Conservation (phyloP, 1,140 invertebrate genomes). For the Babylonia areolata region DNA sequence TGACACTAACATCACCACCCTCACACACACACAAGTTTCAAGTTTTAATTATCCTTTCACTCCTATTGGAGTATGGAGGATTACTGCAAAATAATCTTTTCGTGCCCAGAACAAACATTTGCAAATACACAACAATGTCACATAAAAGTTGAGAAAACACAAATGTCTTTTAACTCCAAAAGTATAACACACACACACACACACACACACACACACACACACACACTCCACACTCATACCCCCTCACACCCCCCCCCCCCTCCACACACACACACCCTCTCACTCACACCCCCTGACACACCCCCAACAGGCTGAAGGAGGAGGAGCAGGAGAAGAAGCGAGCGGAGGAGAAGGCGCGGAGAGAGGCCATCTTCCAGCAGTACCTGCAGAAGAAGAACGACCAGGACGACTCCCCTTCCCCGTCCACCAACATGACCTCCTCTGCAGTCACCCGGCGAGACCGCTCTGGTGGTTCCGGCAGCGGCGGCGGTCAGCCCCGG, state of each 20-base stretch:
- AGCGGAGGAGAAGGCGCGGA: constrained; percentile 90
- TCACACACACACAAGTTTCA: no score
- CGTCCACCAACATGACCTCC: constrained; percentile 33
- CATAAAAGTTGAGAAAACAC: no score
- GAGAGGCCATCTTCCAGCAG: constrained; percentile 93
- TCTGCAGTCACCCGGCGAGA: neutral
- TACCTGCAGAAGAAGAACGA: constrained; percentile 97
- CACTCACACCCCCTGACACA: neutral
- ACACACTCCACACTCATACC: no score
- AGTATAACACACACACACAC: no score
- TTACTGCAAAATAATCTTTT: no score
- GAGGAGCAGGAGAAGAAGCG: constrained; percentile 91
- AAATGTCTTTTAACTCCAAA: no score
- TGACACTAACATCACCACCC: no score
- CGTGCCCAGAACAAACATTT: no score
- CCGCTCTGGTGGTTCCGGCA: neutral
- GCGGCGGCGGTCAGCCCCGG: constrained; percentile 46
- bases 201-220: no score
- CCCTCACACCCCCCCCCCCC: neutral
- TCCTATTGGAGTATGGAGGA: no score
- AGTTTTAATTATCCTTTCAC: no score
- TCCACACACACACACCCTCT: neutral
- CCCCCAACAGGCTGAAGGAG: constrained; percentile 82
- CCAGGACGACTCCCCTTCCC: constrained; percentile 46
- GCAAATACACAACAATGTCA: no score